Evolutionary conservation across 2,888 invertebrate genomes (phyloP).

Genomic region (Hipparchia semele): DNA sequence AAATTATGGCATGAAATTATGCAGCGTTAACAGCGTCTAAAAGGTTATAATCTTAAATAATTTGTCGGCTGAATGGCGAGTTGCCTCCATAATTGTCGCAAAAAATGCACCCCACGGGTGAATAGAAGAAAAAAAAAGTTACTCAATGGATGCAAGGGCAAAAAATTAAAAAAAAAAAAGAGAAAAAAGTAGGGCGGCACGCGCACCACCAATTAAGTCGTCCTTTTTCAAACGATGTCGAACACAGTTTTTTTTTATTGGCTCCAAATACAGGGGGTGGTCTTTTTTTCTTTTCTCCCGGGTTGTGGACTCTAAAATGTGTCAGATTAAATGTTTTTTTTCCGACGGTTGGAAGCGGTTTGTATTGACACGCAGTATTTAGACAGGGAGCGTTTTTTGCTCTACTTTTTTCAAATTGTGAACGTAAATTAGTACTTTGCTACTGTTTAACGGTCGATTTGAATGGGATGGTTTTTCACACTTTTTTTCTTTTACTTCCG

Average conservation of each 20-base stretch:
- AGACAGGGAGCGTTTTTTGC: constrained; percentile 52
- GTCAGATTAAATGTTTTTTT: constrained; percentile 63
- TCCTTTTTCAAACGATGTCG: constrained; percentile 62
- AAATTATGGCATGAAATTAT: constrained; percentile 52
- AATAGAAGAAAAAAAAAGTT: constrained; percentile 45
- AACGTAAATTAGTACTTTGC: constrained; percentile 63
- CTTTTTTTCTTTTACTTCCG: constrained; percentile 38
- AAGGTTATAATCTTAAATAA: constrained; percentile 69
- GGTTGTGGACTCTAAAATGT: constrained; percentile 56
- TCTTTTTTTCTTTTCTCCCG: constrained; percentile 57
- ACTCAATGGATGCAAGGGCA: constrained; percentile 45
- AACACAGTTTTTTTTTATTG: constrained; percentile 69
- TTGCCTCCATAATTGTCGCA: constrained; percentile 65
- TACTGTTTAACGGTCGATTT: constrained; percentile 71
- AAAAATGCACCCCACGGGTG: constrained; percentile 72
- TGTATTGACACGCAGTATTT: constrained; percentile 72
- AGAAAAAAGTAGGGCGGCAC: constrained; percentile 73
- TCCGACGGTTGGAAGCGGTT: constrained; percentile 60
- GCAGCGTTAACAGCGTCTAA: constrained; percentile 55
- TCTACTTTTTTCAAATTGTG: constrained; percentile 48
- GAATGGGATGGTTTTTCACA: constrained; percentile 52
- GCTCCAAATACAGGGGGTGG: constrained; percentile 65
- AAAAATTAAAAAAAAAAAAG: constrained; percentile 43
- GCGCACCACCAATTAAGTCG: constrained; percentile 73
- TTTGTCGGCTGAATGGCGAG: constrained; percentile 56